Percentiles rank a stretch among this genome's conserved stretches.
phyloP scores from a whole-genome alignment of 2,888 invertebrate genomes.

The Epinotia demarniana region DNA sequence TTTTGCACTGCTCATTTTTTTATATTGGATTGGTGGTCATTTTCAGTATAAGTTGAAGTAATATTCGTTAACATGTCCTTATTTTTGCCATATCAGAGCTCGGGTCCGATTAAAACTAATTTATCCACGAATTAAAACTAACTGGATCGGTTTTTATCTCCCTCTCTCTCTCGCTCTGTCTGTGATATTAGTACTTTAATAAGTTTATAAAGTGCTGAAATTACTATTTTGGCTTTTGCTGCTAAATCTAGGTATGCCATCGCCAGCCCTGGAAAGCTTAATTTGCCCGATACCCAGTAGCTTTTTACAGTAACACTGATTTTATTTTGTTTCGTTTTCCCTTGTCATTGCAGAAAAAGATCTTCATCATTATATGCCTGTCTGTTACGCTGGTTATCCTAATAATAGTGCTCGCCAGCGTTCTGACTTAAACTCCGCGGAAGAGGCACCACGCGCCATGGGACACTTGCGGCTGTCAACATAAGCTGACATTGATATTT shows the following conservation, averaged over 20 bases:
- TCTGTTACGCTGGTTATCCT: constrained; percentile 90
- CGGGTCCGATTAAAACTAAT: too few relatives aligned
- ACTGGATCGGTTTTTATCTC: too few relatives aligned
- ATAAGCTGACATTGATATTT: constrained; percentile 56
- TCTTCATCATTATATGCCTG: constrained; percentile 94
- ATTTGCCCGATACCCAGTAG: constrained; percentile 37
- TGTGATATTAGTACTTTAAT: not conserved
- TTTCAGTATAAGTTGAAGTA: not conserved
- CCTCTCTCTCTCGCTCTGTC: not conserved
- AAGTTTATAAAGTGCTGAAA: not conserved
- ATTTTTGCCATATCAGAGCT: not conserved
- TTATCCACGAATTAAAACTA: not conserved
- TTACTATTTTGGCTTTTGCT: constrained; percentile 4
- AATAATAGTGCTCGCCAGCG: constrained; percentile 87
- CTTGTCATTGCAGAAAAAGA: constrained; percentile 93
- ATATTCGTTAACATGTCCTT: not conserved
- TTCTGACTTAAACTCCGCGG: constrained; percentile 62
- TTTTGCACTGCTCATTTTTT: constrained; percentile 8
- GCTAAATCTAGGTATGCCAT: not conserved
- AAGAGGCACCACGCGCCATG: constrained; percentile 47
- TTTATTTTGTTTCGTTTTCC: constrained; percentile 82
- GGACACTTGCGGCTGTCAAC: constrained; percentile 50
- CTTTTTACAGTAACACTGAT: constrained; percentile 52
- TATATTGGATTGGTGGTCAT: not conserved
- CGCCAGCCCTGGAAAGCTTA: not conserved